Evolutionary conservation across 2,888 invertebrate species (phyloP), one percentile per base, ranked within the genome.

Genomic region (Leuctra nigra): DNA sequence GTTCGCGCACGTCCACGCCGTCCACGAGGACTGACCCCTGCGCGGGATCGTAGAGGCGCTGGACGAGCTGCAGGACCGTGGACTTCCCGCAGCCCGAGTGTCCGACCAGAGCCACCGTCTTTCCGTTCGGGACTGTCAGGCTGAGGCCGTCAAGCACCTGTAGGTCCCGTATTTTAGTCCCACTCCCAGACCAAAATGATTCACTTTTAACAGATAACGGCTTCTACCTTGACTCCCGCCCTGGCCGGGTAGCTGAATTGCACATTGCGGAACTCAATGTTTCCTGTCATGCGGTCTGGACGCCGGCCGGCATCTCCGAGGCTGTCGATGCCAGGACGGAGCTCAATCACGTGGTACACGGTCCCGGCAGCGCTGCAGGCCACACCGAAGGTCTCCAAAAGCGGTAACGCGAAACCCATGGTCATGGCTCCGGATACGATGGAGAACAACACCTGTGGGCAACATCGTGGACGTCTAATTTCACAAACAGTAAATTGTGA

Each of bases 221-320:
- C n/a, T n/a, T 58, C 63, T 65, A 83, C 84, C 74, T 79, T 75
- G 2, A 88, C 82, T 66, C 87, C 84, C 9, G 78, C 73, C 44
- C 92, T 73, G 0, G 89, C 83, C 0, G 92, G 92, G 68, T 92
- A 92, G 57, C 76, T 76, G 66, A 92, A 92, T 63, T 76, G 73
- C 1, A 91, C 81, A 61, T 84, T 75, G 39, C 75, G 75, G 58
- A 91, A 80, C 61, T 81, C 77, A 52, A 92, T 78, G 46, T 82
- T 78, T 0, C 91, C 91, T 0, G 65, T 71, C 0, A 84, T 72
- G 6, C 63, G 64, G 0, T 73, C 68, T 0, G 83, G 84, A 53
- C 69, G 79, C 1, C 70, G 65, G 1, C 91, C 91, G 0, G 75
- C 74, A 0, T 70, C 72, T 23, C 82, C 80, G 52, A 84, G 69